A percentile compares a stretch with the other conserved stretches of the same genome.
Conservation (phyloP, 2,113 vertebrate genomes). For the Carettochelys insculpta region DNA sequence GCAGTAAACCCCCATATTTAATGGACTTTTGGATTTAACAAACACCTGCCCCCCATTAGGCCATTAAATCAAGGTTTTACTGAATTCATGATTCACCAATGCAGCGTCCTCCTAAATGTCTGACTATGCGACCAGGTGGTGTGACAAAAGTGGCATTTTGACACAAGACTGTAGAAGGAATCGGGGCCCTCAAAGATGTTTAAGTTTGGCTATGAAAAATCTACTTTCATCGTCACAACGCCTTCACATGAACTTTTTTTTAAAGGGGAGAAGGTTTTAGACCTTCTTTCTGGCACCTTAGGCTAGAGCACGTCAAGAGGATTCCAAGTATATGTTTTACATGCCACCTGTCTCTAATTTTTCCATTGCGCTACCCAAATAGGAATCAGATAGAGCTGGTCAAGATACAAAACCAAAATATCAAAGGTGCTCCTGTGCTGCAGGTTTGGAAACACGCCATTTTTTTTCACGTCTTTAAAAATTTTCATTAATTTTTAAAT, state of each 20-base stretch:
- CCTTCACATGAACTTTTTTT: neutral
- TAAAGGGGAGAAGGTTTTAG: neutral
- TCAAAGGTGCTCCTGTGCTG: neutral
- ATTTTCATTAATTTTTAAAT: neutral
- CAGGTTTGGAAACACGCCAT: neutral
- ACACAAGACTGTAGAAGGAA: neutral
- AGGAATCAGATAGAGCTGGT: neutral
- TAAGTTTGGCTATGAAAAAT: neutral
- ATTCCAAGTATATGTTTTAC: neutral
- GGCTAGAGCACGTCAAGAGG: neutral
- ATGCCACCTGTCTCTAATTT: neutral
- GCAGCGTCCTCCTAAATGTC: slow-evolving; percentile 9
- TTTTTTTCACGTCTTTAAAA: neutral
- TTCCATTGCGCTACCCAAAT: neutral
- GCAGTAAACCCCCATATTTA: no score
- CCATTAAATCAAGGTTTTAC: no score
- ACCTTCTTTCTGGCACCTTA: neutral
- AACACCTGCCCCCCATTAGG: no score
- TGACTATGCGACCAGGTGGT: neutral
- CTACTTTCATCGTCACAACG: neutral
- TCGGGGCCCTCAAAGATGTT: neutral
- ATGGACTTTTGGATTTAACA: no score
- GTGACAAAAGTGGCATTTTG: neutral
- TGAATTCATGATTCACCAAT: slow-evolving; percentile 31
- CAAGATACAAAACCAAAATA: neutral